Evolutionary conservation across 1,140 invertebrate genomes (phyloP).

Genomic region (Drosophila miranda): DNA sequence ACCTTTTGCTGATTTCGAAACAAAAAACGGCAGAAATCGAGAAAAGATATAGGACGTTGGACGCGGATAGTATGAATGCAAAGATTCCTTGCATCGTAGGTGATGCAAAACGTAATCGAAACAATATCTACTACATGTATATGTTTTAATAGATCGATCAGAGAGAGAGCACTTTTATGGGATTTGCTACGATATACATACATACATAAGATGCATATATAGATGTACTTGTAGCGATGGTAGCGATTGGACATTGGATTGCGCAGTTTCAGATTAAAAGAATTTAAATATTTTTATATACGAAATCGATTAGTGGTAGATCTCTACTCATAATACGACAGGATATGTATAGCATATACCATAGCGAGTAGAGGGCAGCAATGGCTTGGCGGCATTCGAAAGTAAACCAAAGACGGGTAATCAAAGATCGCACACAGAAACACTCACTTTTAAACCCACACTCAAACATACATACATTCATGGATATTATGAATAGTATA

Average conservation of each 20-base stretch:
- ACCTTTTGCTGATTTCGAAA: conserved; percentile 73
- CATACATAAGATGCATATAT: not conserved
- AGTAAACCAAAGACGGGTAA: conserved; percentile 66
- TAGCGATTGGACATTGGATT: conserved; percentile 7
- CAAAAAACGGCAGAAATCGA: conserved; percentile 18
- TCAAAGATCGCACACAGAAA: conserved; percentile 64
- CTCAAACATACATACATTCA: conserved; percentile 21
- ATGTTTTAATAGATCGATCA: conserved; percentile 54
- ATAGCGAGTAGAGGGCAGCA: conserved; percentile 26
- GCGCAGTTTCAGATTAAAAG: conserved; percentile 67
- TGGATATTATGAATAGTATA: conserved; percentile 10
- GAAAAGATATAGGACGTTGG: conserved; percentile 11
- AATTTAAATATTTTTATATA: conserved; percentile 79
- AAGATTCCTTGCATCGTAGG: conserved; percentile 28
- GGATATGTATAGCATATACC: conserved; percentile 16
- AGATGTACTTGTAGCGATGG: conserved; percentile 14
- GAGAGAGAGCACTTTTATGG: conserved; percentile 63
- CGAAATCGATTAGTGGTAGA: conserved; percentile 49
- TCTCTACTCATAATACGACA: conserved; percentile 10
- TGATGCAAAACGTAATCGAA: conserved; percentile 68
- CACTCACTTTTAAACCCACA: conserved; percentile 14
- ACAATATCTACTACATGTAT: conserved; percentile 68
- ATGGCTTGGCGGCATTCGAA: conserved; percentile 39
- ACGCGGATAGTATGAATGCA: not conserved
- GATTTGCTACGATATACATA: conserved; percentile 57